Conservation (phyloP, 2,888 invertebrate species). For the Dryocosmus kuriphilus region DNA sequence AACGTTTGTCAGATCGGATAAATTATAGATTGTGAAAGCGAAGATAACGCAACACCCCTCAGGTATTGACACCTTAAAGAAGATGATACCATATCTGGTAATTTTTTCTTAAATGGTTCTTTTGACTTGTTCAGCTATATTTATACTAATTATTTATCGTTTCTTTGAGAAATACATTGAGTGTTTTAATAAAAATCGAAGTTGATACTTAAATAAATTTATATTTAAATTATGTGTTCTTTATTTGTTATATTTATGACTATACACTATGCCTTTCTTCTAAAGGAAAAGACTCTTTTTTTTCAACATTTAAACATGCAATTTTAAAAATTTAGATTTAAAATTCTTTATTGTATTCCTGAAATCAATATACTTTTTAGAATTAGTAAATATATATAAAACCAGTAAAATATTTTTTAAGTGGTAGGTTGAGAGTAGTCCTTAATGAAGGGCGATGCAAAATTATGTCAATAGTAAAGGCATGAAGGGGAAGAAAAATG, state of each 20-base stretch:
- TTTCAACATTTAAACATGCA: too few relatives aligned
- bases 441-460: background rate
- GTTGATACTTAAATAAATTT: too few relatives aligned
- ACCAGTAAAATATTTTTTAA: background rate
- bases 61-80: slow-evolving; percentile 30
- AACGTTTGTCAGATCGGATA: slow-evolving; percentile 32
- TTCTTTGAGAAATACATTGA: background rate
- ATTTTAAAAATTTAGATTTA: too few relatives aligned
- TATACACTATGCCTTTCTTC: too few relatives aligned
- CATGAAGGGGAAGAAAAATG: background rate
- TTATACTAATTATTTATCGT: background rate
- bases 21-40: slow-evolving; percentile 24
- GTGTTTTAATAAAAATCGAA: background rate
- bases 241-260: too few relatives aligned
- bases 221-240: too few relatives aligned
- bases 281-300: too few relatives aligned
- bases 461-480: background rate
- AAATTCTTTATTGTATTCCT: background rate
- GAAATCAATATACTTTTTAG: background rate
- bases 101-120: background rate
- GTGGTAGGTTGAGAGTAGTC: background rate
- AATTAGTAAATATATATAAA: too few relatives aligned
- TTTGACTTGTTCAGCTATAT: background rate
- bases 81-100: background rate
- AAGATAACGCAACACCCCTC: background rate